phyloP scores from a whole-genome alignment of 2,888 invertebrate species.

The Antheraea yamamai region DNA sequence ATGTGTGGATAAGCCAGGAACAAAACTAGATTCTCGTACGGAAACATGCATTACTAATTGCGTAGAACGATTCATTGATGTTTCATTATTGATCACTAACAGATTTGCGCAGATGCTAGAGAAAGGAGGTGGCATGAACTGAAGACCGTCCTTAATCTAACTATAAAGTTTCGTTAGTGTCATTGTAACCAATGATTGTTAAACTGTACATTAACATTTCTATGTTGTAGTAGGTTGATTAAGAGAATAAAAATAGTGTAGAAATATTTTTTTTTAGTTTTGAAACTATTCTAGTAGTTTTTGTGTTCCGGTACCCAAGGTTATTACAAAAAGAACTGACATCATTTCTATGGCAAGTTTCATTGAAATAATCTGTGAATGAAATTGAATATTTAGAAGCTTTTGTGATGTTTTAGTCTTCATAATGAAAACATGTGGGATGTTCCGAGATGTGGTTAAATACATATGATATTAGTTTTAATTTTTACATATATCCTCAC shows the following conservation, averaged over 20 bases:
- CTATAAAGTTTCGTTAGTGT: not conserved
- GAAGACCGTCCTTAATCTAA: slow-evolving; percentile 27
- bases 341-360: not conserved
- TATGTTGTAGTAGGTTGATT: not conserved
- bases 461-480: too few species aligned
- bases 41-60: slow-evolving; percentile 96
- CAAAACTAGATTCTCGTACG: slow-evolving; percentile 92
- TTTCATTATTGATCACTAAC: slow-evolving; percentile 92
- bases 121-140: slow-evolving; percentile 85
- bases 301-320: not conserved
- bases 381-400: not conserved
- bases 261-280: not conserved
- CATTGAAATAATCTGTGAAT: not conserved
- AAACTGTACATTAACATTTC: not conserved
- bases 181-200: not conserved
- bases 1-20: slow-evolving; percentile 94
- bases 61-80: slow-evolving; percentile 96
- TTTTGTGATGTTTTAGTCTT: too few species aligned
- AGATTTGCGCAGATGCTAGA: slow-evolving; percentile 93
- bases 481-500: too few species aligned
- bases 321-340: not conserved
- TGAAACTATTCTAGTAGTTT: not conserved
- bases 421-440: too few species aligned
- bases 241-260: not conserved
- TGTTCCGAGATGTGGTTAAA: too few species aligned